Percentiles rank a stretch among this genome's conserved stretches.
Conservation (phyloP, 2,797 vertebrate species). For the Chelon labrosus region DNA sequence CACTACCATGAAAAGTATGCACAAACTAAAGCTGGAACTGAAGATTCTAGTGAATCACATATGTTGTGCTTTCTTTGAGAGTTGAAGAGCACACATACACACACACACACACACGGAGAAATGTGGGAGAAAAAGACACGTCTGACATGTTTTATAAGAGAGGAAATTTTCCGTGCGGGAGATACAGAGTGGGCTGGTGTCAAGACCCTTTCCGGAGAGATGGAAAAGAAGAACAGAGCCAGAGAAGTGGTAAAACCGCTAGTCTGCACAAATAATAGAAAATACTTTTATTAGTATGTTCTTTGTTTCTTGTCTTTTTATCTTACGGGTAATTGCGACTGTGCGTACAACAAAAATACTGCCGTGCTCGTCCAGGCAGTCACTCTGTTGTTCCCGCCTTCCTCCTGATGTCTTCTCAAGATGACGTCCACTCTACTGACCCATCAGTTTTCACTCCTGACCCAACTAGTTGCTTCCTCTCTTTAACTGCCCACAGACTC, state of each 20-base stretch:
- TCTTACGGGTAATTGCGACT: slow-evolving; percentile 2
- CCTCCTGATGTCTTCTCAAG: slow-evolving; percentile 76
- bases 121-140: slow-evolving; percentile 33
- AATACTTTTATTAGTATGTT: slow-evolving; percentile 8
- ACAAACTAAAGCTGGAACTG: neutral
- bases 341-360: slow-evolving; percentile 3
- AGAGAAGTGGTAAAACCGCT: slow-evolving; percentile 34
- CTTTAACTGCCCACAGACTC: slow-evolving; percentile 63
- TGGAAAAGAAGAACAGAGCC: slow-evolving; percentile 52
- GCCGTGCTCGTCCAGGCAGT: neutral
- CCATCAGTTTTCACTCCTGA: slow-evolving; percentile 63
- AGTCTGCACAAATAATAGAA: slow-evolving; percentile 18
- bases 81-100: slow-evolving; percentile 8
- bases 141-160: slow-evolving; percentile 44
- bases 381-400: slow-evolving; percentile 42
- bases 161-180: slow-evolving; percentile 53
- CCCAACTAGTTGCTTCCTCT: slow-evolving; percentile 59
- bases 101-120: slow-evolving; percentile 7
- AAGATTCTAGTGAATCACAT: too few species aligned
- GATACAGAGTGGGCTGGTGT: slow-evolving; percentile 52
- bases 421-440: slow-evolving; percentile 67
- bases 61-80: neutral
- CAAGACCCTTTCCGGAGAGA: slow-evolving; percentile 52
- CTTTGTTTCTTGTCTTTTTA: neutral
- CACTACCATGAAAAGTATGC: slow-evolving; percentile 25